phyloP scores from a whole-genome alignment of 2,888 invertebrate species.

The Quadroppia sp. region DNA sequence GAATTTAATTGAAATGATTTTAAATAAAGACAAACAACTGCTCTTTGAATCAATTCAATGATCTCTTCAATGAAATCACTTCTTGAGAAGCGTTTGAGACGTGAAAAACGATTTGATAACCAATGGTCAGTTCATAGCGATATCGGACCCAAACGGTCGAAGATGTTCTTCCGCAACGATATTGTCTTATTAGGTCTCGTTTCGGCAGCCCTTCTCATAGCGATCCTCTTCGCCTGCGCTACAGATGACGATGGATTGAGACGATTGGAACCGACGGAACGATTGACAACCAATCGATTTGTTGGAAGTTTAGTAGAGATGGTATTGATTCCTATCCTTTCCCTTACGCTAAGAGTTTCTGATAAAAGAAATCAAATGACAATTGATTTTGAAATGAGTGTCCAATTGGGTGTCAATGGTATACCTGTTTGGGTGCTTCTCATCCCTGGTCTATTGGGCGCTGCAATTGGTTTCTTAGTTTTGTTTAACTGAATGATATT shows the following conservation, averaged over 20 bases:
- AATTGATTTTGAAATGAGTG: background rate
- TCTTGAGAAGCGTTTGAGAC: no score
- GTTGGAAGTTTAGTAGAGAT: background rate
- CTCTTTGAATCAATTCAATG: no score
- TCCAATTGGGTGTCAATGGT: no score
- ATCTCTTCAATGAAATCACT: no score
- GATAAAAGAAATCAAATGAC: background rate
- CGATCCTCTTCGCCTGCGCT: conserved; percentile 13
- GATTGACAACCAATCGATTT: conserved; percentile 2
- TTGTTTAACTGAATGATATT: background rate
- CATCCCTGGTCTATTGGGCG: background rate
- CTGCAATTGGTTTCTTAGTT: conserved; percentile 16
- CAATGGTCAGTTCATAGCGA: background rate
- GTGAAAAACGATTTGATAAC: no score
- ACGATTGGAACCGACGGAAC: background rate
- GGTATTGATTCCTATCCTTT: background rate
- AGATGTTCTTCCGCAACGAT: conserved; percentile 40
- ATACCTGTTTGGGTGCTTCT: conserved; percentile 10
- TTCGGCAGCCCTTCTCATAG: conserved; percentile 11
- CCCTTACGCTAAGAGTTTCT: conserved; percentile 19
- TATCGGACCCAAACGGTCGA: conserved; percentile 39
- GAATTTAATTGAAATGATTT: no score
- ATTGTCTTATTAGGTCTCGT: conserved; percentile 14
- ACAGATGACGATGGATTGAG: conserved; percentile 14
- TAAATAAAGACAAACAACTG: no score